A percentile compares a stretch with the other conserved stretches of the same genome.
phyloP scores from a whole-genome alignment of 2,888 invertebrate species.

The Apeira syringaria region DNA sequence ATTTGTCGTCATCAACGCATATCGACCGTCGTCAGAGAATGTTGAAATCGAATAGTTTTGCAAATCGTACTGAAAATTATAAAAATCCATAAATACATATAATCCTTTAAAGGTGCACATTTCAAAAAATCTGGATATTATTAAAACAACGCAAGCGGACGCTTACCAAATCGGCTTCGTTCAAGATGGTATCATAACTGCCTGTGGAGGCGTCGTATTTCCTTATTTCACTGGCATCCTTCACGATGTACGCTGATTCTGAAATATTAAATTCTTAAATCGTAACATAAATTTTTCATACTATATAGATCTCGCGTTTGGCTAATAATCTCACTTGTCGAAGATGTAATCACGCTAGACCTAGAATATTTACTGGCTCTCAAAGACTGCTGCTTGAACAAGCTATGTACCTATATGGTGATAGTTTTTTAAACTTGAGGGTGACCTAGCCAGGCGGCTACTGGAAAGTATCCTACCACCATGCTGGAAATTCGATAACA shows the following conservation, averaged over 20 bases:
- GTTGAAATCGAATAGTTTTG: slow-evolving; percentile 49
- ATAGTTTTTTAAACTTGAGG: no score
- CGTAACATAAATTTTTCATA: no score
- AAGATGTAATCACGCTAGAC: no score
- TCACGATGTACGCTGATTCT: slow-evolving; percentile 62
- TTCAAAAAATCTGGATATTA: slow-evolving; percentile 11
- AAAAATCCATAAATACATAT: slow-evolving; percentile 11
- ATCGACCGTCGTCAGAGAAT: slow-evolving; percentile 62
- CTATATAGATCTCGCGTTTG: no score
- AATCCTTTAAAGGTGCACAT: slow-evolving; percentile 1
- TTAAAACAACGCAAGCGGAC: slow-evolving; percentile 14
- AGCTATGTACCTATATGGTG: no score
- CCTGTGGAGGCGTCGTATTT: slow-evolving; percentile 55
- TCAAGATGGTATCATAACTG: slow-evolving; percentile 44
- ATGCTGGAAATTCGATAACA: no score
- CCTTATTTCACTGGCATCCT: slow-evolving; percentile 54
- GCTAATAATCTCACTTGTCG: no score
- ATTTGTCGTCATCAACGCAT: slow-evolving; percentile 53
- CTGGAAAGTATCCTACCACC: no score
- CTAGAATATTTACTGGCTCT: no score
- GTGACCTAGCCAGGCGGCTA: no score
- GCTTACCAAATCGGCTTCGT: slow-evolving; percentile 61
- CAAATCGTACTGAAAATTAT: slow-evolving; percentile 55
- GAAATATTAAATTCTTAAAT: slow-evolving; percentile 44
- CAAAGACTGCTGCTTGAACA: no score